Conservation (phyloP, 1,140 invertebrate species). For the Xylocopa sonorina region DNA sequence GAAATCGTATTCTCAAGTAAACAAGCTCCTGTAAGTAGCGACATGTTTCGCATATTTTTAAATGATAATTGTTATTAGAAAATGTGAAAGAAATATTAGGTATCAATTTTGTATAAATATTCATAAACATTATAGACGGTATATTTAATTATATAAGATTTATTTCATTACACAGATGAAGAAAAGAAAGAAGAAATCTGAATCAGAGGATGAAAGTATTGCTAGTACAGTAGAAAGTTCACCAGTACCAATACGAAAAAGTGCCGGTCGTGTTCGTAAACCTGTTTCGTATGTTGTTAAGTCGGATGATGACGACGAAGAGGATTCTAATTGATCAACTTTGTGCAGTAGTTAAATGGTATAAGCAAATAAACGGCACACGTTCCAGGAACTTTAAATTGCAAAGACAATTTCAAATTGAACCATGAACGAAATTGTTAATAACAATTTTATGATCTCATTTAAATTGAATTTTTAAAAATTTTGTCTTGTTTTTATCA, state of each 20-base stretch:
- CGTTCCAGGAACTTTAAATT: slow-evolving; percentile 5
- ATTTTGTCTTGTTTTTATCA: slow-evolving; percentile 20
- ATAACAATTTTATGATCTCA: slow-evolving; percentile 29
- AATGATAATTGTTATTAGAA: neutral
- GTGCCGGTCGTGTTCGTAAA: slow-evolving; percentile 68
- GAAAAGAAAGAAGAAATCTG: slow-evolving; percentile 69
- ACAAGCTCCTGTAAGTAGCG: slow-evolving; percentile 57
- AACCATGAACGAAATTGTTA: slow-evolving; percentile 4
- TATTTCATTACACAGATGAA: slow-evolving; percentile 61
- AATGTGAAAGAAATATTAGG: neutral
- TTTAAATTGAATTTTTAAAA: slow-evolving; percentile 37
- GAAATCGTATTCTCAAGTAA: slow-evolving; percentile 61
- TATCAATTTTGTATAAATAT: neutral
- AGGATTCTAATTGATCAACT: slow-evolving; percentile 68
- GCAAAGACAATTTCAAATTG: slow-evolving; percentile 12
- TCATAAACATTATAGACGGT: neutral
- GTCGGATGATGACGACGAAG: slow-evolving; percentile 71
- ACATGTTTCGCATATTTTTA: slow-evolving; percentile 3
- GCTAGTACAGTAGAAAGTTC: slow-evolving; percentile 54
- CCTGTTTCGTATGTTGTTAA: slow-evolving; percentile 72
- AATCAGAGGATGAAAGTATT: slow-evolving; percentile 59
- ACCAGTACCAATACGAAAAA: slow-evolving; percentile 56
- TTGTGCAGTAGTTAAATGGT: slow-evolving; percentile 24
- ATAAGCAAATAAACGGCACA: slow-evolving; percentile 22
- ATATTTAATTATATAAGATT: neutral